phyloP scores from a whole-genome alignment of 1,140 invertebrate species.

The Conopomorpha cramerella region DNA sequence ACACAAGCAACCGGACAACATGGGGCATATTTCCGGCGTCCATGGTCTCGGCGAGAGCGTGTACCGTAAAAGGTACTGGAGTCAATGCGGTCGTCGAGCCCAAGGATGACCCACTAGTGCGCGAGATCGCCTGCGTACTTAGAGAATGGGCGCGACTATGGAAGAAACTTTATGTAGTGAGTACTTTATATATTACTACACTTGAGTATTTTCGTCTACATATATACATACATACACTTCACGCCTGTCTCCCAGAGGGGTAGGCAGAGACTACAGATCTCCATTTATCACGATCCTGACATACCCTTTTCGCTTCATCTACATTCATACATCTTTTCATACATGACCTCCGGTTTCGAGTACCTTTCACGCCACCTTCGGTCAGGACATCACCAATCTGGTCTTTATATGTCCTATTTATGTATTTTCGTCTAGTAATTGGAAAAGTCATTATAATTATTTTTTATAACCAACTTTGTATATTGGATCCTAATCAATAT shows the following conservation, averaged over 20 bases:
- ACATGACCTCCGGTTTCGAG: no score
- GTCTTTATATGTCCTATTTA: background rate
- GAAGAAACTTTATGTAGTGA: slow-evolving; percentile 88
- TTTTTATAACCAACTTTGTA: no score
- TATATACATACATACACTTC: no score
- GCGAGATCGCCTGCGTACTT: slow-evolving; percentile 87
- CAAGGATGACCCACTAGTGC: slow-evolving; percentile 86
- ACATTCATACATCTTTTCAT: no score
- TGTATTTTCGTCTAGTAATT: background rate
- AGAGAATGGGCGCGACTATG: slow-evolving; percentile 92
- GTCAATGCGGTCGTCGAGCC: slow-evolving; percentile 61
- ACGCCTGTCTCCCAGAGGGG: no score
- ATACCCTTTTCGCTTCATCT: no score
- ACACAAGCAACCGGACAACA: slow-evolving; percentile 75
- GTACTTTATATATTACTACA: slow-evolving; percentile 19
- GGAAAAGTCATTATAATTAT: no score
- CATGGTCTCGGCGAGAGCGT: slow-evolving; percentile 42
- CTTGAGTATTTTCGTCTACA: background rate
- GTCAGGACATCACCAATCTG: no score
- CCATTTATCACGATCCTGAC: no score
- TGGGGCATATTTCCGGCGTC: slow-evolving; percentile 82
- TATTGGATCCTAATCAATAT: no score
- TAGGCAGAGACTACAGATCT: no score
- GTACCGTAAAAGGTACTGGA: slow-evolving; percentile 39
- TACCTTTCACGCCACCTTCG: no score